Evolutionary conservation across 2,797 vertebrate species (phyloP), one percentile per base, ranked within the genome.

Genomic region (Vespertilio murinus): DNA sequence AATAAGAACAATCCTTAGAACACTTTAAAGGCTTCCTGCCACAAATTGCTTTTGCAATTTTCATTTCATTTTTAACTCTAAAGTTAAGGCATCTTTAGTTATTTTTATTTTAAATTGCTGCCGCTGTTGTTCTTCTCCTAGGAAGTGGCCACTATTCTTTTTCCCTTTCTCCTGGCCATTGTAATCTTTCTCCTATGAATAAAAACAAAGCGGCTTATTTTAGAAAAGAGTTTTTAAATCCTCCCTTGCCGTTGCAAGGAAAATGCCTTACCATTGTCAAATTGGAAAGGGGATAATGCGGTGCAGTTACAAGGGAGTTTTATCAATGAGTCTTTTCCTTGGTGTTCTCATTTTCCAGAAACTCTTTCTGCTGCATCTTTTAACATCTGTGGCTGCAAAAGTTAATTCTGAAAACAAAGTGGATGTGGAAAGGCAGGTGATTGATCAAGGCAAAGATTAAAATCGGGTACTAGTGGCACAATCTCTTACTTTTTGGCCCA

Each of bases 391-490:
- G 85, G 91, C 95, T 97, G 94, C 84, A 97, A 97, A 95, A 69
- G 20, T 96, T 97, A 96, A 96, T 97, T 97, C 95, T 79, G 71
- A 97, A 94, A 97, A 96, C 35, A 61, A 97, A 97, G 67, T 96
- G 96, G 90, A 96, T 79, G 86, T 88, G 54, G 86, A 95, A 98
- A 97, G 95, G 83, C 83, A 96, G 45, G 89, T 97, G 96, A 97
- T 94, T 97, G 97, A 98, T 98, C 94, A 97, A 97, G 96, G 97
- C 49, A 96, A 97, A 98, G 97, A 97, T 97, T 97, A 97, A 97
- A 97, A 96, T 97, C 96, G 96, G 95, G 90, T 96, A 97, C 94
- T 45, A 90, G 61, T 95, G 83, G 97, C 93, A 97, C 97, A 97
- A 97, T 98, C 96, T 98, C 97, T 97, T 97, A 84, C 73, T 95